Evolutionary conservation across 2,113 vertebrate genomes (phyloP).

Genomic region (Bagarius yarrelli): DNA sequence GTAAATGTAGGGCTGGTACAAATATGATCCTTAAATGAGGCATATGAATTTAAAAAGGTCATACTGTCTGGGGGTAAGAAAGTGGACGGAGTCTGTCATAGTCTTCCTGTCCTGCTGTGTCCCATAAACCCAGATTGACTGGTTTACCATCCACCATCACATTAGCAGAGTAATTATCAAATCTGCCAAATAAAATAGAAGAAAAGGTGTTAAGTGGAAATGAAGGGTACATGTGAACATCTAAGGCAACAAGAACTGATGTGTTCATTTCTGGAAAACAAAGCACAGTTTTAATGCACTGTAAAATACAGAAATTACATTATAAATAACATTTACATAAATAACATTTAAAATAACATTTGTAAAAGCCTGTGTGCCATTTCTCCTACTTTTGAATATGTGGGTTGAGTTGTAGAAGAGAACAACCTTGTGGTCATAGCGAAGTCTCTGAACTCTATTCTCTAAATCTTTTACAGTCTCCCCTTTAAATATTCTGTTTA

Average conservation of each 20-base stretch:
- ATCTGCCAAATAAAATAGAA: conserved; percentile 66
- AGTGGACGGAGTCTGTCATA: conserved; percentile 94
- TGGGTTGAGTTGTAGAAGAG: background rate
- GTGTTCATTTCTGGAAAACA: background rate
- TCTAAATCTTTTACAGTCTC: background rate
- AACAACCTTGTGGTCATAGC: background rate
- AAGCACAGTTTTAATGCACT: background rate
- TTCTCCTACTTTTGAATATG: background rate
- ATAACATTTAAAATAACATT: background rate
- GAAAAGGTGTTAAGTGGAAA: background rate
- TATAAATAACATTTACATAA: background rate
- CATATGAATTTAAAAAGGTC: background rate
- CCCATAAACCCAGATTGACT: conserved; percentile 94
- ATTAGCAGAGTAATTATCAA: conserved; percentile 98
- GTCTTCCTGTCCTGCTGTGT: conserved; percentile 96
- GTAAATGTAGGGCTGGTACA: conserved; percentile 21
- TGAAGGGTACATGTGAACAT: background rate
- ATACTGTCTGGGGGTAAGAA: conserved; percentile 96
- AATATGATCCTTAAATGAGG: no score
- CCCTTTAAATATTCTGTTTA: background rate
- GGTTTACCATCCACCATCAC: conserved; percentile 99
- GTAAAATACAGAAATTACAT: no score
- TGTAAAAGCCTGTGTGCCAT: background rate
- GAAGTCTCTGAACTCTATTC: background rate
- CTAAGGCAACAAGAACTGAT: background rate